Evolutionary conservation across 2,888 invertebrate genomes (phyloP).

Genomic region (Saturnia japonica): DNA sequence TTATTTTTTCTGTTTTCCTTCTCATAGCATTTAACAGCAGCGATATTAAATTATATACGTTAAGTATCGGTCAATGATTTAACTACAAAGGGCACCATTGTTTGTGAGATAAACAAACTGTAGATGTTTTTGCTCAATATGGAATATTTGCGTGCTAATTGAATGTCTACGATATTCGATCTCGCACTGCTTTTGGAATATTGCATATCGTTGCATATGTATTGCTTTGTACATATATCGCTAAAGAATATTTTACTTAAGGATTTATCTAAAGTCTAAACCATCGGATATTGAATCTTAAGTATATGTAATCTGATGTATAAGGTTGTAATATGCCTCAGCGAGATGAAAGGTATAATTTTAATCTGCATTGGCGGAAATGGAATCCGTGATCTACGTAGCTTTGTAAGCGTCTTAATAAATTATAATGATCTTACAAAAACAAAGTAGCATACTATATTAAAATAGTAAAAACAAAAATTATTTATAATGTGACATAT

Average conservation of each 20-base stretch:
- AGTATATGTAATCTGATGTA: neutral
- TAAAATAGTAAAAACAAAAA: no score
- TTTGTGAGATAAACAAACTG: slow-evolving; percentile 1
- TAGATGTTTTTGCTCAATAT: neutral
- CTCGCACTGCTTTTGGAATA: neutral
- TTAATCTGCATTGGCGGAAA: no score
- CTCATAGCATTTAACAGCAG: neutral
- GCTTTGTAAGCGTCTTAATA: no score
- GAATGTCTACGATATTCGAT: neutral
- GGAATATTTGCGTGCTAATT: neutral
- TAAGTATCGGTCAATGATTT: neutral
- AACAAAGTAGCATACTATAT: no score
- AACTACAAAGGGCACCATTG: neutral
- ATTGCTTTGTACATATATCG: neutral
- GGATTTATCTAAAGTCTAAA: neutral
- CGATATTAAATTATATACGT: neutral
- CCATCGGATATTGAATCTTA: neutral
- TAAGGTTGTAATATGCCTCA: neutral
- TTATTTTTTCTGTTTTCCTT: neutral
- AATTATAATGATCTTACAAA: no score
- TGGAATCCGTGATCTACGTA: no score
- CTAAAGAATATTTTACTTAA: neutral
- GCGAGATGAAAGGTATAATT: no score
- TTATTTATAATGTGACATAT: no score
- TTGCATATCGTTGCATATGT: neutral